phyloP scores from a whole-genome alignment of 2,797 vertebrate genomes.

The Sebastes minor region DNA sequence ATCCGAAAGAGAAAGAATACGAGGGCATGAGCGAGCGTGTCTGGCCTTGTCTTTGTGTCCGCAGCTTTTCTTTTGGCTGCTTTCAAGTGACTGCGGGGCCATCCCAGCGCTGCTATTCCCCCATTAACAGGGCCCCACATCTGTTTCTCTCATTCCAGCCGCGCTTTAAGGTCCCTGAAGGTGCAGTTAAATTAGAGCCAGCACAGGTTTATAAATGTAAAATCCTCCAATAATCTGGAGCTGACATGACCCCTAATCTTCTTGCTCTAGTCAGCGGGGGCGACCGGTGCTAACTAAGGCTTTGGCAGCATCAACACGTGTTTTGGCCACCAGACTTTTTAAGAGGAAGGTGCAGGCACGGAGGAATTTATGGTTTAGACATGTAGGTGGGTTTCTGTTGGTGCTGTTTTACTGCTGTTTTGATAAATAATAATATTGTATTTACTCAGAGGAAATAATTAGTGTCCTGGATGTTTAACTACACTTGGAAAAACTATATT shows the following conservation, averaged over 20 bases:
- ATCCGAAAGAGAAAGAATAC: conserved; percentile 13
- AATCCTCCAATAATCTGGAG: conserved; percentile 81
- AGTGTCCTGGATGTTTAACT: conserved; percentile 8
- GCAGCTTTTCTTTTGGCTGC: conserved; percentile 25
- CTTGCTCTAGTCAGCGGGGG: conserved; percentile 59
- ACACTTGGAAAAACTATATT: conserved; percentile 17
- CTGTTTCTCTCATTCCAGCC: conserved; percentile 80
- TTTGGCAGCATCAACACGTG: conserved; percentile 57
- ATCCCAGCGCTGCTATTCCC: conserved; percentile 60
- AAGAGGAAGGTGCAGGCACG: conserved; percentile 48
- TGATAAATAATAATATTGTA: not conserved
- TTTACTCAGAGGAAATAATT: not conserved
- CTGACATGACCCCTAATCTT: conserved; percentile 80
- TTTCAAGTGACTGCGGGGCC: conserved; percentile 45
- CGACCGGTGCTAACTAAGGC: conserved; percentile 43
- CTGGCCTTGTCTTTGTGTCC: conserved; percentile 62
- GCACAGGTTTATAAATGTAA: conserved; percentile 84
- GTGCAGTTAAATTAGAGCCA: conserved; percentile 84
- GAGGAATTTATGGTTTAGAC: conserved; percentile 41
- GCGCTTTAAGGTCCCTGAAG: conserved; percentile 80
- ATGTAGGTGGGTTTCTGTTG: conserved; percentile 20
- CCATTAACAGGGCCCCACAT: conserved; percentile 77
- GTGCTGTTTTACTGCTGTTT: conserved; percentile 2
- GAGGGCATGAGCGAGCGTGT: conserved; percentile 34
- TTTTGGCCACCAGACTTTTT: conserved; percentile 57